phyloP scores from a whole-genome alignment of 2,113 vertebrate species.

The Holacanthus passer region DNA sequence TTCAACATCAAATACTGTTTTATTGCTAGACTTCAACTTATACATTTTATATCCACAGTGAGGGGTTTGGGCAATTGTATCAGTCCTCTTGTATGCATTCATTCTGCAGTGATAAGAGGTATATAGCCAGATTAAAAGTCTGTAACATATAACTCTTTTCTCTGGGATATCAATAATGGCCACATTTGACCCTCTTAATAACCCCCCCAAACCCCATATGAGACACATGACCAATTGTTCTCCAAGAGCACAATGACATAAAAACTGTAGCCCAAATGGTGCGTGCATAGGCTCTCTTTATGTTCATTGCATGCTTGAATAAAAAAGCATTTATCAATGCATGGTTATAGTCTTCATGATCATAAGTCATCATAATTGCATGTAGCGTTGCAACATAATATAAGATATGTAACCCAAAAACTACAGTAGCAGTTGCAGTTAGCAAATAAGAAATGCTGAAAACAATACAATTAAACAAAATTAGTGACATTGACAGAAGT shows the following conservation, averaged over 20 bases:
- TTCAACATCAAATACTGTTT: background rate
- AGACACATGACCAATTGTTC: background rate
- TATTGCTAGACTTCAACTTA: background rate
- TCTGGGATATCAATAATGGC: background rate
- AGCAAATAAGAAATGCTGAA: slow-evolving; percentile 8
- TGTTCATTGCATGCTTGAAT: slow-evolving; percentile 32
- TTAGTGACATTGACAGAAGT: slow-evolving; percentile 1
- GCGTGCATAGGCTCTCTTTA: slow-evolving; percentile 43
- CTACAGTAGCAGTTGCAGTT: no score
- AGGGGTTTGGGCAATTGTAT: background rate
- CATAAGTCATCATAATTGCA: slow-evolving; percentile 22
- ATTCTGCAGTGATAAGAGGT: background rate
- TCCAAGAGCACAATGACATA: slow-evolving; percentile 23
- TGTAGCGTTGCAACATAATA: slow-evolving; percentile 28
- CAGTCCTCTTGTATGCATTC: background rate
- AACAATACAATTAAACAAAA: background rate
- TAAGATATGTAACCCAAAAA: slow-evolving; percentile 32
- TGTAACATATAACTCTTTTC: background rate
- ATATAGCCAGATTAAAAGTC: background rate
- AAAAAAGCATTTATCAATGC: slow-evolving; percentile 33
- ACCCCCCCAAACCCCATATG: background rate
- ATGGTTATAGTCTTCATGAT: slow-evolving; percentile 29
- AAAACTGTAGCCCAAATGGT: slow-evolving; percentile 30
- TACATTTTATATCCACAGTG: background rate
- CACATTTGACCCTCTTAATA: background rate